Evolutionary conservation across 2,888 invertebrate genomes (phyloP), one percentile per base, ranked within the genome.

Genomic region (Melanostoma mellinum): DNA sequence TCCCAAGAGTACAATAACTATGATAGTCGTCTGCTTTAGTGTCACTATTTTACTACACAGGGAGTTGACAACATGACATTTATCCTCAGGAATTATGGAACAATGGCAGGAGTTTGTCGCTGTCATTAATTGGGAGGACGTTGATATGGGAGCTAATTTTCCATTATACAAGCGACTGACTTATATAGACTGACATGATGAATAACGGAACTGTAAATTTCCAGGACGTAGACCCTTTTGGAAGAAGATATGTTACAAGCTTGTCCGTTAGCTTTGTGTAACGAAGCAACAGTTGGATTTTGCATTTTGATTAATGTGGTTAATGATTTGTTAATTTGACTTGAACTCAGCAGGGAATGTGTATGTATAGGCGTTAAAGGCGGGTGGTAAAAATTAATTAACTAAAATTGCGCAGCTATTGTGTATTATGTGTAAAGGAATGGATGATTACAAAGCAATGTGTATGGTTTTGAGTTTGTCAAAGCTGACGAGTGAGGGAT

Each of bases 251-350:
- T 20, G 20, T 20, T 20, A 20, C 20, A 20, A 20, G 20, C 20
- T 20, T 20, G 20, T 20, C 20, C 20, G 20, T 20, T 20, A 20
- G 1, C 20, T 20, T 20, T 20, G 20, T 20, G 20, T 20, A 20
- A 1, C 20, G 20, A 20, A 20, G 20, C 81, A 76, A 72, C 81
- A 36, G 67, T 73, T 73, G 77, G 58, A 56, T 46, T 52, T 73
- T 68, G 52, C 35, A 73, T 73, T 61, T 69, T 77, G 81, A 61
- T 77, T 72, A 69, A 79, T 79, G 56, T 63, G 68, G 61, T 38
- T 55, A 74, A 72, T 76, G 76, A 61, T 72, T 55, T 72, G 48
- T 58, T 73, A 73, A 73, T 73, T 79, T 56, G 48, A 44, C 10
- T 42, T 33, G 30, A 42, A 65, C 46, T 69, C 50, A 58, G 36